Conservation (phyloP, 2,113 vertebrate species). For the Larimichthys polyactis region DNA sequence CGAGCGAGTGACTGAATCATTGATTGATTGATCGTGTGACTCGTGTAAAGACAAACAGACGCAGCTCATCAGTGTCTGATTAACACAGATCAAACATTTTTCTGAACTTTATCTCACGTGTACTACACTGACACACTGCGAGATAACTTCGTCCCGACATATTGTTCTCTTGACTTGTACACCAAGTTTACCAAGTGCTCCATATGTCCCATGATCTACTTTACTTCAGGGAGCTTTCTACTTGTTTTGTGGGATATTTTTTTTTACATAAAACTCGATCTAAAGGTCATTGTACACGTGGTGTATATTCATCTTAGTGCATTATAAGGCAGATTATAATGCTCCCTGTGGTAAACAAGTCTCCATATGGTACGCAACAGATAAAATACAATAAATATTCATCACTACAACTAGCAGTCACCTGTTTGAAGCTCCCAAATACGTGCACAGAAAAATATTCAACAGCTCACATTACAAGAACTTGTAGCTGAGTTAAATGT, state of each 20-base stretch:
- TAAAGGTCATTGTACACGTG: too few relatives aligned
- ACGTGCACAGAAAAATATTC: neutral
- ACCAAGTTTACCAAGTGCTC: neutral
- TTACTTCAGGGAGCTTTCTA: neutral
- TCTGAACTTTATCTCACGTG: neutral
- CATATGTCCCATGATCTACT: neutral
- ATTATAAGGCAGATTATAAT: neutral
- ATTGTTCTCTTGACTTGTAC: neutral
- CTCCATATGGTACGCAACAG: neutral
- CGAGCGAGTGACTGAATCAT: neutral
- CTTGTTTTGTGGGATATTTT: neutral
- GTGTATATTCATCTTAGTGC: neutral
- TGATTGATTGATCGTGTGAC: conserved; percentile 13
- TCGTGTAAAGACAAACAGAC: conserved; percentile 18
- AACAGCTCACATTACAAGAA: too few relatives aligned
- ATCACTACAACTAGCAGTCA: neutral
- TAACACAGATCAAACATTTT: neutral
- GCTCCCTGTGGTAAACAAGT: neutral
- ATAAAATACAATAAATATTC: too few relatives aligned
- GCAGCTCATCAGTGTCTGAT: conserved; percentile 16
- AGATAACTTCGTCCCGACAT: too few relatives aligned
- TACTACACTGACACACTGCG: too few relatives aligned
- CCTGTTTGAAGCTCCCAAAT: neutral
- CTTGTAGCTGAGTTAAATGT: neutral
- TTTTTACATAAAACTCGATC: neutral